Conservation (phyloP, 2,113 vertebrate species). For the Regulus satrapa region DNA sequence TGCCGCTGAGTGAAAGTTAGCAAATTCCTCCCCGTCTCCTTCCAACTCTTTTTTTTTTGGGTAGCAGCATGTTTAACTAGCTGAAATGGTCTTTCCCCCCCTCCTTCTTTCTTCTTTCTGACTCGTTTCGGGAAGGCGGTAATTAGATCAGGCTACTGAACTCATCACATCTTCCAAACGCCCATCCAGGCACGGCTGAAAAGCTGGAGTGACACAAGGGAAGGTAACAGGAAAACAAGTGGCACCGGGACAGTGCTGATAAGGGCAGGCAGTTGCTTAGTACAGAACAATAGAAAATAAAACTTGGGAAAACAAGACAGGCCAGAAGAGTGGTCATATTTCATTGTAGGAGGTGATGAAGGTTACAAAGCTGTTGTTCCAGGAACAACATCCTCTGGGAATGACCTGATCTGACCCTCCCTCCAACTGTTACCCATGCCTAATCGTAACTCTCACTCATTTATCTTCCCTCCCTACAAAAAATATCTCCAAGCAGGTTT, state of each 20-base stretch:
- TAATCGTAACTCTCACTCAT: not conserved
- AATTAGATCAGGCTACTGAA: not conserved
- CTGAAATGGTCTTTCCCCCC: not conserved
- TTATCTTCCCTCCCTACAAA: not conserved
- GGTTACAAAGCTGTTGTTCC: not conserved
- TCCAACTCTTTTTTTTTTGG: slow-evolving; percentile 6
- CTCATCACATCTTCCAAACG: not conserved
- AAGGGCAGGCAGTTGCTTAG: slow-evolving; percentile 6
- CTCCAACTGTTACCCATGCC: not conserved
- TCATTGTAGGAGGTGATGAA: not conserved
- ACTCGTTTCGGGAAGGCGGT: not conserved
- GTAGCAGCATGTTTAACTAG: slow-evolving; percentile 9
- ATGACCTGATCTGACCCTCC: not conserved
- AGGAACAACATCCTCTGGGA: not conserved
- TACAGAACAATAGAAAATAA: slow-evolving; percentile 33
- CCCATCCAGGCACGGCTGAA: not conserved
- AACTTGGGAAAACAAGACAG: not conserved
- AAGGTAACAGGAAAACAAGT: slow-evolving; percentile 33
- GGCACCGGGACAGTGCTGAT: not conserved
- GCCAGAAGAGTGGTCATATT: not conserved
- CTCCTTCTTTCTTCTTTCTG: not conserved
- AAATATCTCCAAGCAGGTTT: not conserved
- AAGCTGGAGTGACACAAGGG: not conserved
- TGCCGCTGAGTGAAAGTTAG: slow-evolving; percentile 31
- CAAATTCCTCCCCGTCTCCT: slow-evolving; percentile 28